Percentiles rank a stretch among this genome's conserved stretches.
These are phyloP conservation scores for Meghimatium bilineatum DNA, from an alignment of 2,888 invertebrate species.

Conservation along the genomic window DNA sequence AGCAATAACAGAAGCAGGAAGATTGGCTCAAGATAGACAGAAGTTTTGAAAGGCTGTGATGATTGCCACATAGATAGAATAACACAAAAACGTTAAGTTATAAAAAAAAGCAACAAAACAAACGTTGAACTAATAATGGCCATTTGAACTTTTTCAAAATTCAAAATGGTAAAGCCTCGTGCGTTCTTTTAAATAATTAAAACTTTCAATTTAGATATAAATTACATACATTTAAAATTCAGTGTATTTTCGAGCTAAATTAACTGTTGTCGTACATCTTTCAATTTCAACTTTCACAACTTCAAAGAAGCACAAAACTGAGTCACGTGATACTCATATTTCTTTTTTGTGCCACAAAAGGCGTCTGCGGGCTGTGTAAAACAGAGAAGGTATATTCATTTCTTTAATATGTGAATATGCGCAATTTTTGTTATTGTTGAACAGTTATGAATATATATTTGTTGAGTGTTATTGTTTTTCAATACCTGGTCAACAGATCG, in stretches of 20 bases:
- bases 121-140: too few relatives aligned
- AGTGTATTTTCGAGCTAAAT: background rate
- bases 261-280: background rate
- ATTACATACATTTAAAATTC: background rate
- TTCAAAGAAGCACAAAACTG: background rate
- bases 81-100: too few relatives aligned
- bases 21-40: too few relatives aligned
- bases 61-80: too few relatives aligned
- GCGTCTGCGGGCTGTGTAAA: background rate
- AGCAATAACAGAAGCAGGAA: too few relatives aligned
- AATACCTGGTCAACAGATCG: background rate
- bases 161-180: too few relatives aligned
- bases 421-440: background rate
- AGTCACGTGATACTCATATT: conserved; percentile 24
- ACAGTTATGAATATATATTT: background rate
- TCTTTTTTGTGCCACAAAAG: background rate
- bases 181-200: too few relatives aligned
- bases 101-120: too few relatives aligned
- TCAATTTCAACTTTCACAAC: background rate
- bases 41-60: too few relatives aligned
- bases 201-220: too few relatives aligned
- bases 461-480: too few relatives aligned
- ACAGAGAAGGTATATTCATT: background rate
- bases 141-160: too few relatives aligned
- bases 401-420: background rate